A percentile compares a stretch with the other conserved stretches of the same genome.
phyloP scores from a whole-genome alignment of 1,140 invertebrate species.

The Platorchestia sp. region DNA sequence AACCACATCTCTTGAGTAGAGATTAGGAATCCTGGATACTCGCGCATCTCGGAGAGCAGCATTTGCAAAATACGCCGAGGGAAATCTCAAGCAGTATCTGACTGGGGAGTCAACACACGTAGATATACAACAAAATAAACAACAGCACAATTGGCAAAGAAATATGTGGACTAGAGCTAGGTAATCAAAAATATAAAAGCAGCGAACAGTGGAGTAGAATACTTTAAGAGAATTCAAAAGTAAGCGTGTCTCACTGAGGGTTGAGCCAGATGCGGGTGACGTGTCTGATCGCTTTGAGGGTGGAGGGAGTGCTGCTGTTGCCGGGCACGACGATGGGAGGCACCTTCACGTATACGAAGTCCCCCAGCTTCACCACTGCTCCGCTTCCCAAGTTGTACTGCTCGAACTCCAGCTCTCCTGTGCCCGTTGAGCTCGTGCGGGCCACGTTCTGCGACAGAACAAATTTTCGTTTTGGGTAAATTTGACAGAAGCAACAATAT shows the following conservation, averaged over 20 bases:
- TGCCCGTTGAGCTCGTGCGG: conserved; percentile 29
- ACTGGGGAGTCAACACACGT: too few species aligned
- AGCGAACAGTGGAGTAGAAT: background rate
- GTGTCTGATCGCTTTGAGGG: conserved; percentile 90
- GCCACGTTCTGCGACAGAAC: background rate
- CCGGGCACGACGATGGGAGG: conserved; percentile 19
- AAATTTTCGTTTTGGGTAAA: background rate
- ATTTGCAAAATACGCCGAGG: too few species aligned
- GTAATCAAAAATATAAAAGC: too few species aligned
- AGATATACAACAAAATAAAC: background rate
- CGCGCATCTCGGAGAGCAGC: too few species aligned
- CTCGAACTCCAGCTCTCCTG: conserved; percentile 82
- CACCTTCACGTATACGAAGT: conserved; percentile 90
- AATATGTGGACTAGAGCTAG: background rate
- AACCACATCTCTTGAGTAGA: too few species aligned
- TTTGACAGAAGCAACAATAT: too few species aligned
- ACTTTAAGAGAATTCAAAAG: background rate
- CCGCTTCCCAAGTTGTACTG: conserved; percentile 87
- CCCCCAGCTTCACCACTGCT: conserved; percentile 88
- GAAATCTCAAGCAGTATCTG: too few species aligned
- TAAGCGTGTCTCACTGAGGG: conserved; percentile 76
- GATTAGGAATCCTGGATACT: too few species aligned
- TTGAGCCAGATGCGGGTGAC: conserved; percentile 95
- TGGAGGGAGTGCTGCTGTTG: conserved; percentile 77
- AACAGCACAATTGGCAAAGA: background rate